Evolutionary conservation across 2,888 invertebrate genomes (phyloP).

Genomic region (Cosmorhoe ocellata): DNA sequence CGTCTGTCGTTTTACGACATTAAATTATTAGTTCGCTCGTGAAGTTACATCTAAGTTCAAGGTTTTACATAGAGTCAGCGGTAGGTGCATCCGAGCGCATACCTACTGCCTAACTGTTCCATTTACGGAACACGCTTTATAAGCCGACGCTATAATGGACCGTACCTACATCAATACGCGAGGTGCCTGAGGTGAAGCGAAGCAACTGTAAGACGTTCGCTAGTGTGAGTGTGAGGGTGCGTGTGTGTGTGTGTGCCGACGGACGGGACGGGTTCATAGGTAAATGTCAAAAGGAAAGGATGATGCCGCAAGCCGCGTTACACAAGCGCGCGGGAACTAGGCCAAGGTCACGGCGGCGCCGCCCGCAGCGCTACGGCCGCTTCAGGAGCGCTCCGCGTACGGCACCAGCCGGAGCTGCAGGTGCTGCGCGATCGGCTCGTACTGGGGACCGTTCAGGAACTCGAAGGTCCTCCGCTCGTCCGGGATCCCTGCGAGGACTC

Average conservation of each 20-base stretch:
- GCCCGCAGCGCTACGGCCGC: constrained; percentile 3
- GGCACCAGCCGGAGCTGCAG: constrained; percentile 51
- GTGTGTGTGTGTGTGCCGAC: constrained; percentile 15
- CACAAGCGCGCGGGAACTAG: constrained; percentile 55
- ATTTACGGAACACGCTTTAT: no score
- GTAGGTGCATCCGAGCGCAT: no score
- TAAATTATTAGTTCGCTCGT: no score
- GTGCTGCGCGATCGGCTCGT: constrained; percentile 33
- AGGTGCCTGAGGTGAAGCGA: no score
- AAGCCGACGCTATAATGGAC: no score
- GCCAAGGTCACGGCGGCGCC: constrained; percentile 68
- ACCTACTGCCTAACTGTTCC: no score
- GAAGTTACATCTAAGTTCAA: no score
- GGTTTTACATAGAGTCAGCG: no score
- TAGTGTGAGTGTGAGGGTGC: constrained; percentile 4
- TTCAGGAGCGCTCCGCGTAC: no score
- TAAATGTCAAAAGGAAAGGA: constrained; percentile 34
- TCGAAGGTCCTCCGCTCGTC: constrained; percentile 23
- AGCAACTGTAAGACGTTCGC: no score
- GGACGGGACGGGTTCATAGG: constrained; percentile 21
- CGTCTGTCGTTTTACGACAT: no score
- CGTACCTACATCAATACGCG: no score
- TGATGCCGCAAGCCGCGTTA: constrained; percentile 42
- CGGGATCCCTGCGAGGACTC: constrained; percentile 9
- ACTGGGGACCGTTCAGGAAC: constrained; percentile 32